Percentiles rank a stretch among this genome's conserved stretches.
Evolutionary conservation across 2,797 vertebrate genomes (phyloP).

Genomic region (Cheracebus regulus): DNA sequence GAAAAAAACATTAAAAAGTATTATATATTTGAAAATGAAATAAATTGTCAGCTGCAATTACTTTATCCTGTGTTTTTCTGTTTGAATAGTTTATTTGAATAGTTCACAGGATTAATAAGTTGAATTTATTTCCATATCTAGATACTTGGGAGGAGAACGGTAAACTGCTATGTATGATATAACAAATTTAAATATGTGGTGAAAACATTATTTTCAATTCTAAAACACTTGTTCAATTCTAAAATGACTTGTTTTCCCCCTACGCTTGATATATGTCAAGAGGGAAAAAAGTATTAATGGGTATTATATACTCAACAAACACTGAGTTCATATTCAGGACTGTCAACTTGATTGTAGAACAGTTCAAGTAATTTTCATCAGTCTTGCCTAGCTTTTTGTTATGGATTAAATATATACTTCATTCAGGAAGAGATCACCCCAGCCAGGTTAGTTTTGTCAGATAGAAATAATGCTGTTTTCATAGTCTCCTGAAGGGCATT

Average conservation of each 20-base stretch:
- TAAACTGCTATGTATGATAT: background rate
- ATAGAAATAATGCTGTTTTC: background rate
- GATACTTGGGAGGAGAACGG: background rate
- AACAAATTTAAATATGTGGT: background rate
- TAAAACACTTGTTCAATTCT: constrained; percentile 31
- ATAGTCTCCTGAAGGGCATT: background rate
- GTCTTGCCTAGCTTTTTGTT: background rate
- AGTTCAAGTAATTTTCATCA: background rate
- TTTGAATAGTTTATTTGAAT: constrained; percentile 2
- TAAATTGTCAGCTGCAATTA: background rate
- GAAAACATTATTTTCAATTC: background rate
- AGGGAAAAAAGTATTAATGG: background rate
- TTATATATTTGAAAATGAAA: constrained; percentile 6
- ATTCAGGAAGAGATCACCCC: background rate
- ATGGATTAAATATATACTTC: constrained; percentile 17
- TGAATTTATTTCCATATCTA: background rate
- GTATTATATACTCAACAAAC: background rate
- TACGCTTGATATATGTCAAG: background rate
- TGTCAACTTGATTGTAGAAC: background rate
- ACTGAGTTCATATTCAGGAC: background rate
- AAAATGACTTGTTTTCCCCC: background rate
- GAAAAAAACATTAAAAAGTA: background rate
- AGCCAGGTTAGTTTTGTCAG: background rate
- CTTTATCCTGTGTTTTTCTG: background rate
- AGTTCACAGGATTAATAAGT: background rate